Conservation (phyloP, 2,797 vertebrate genomes). For the Gila robusta region DNA sequence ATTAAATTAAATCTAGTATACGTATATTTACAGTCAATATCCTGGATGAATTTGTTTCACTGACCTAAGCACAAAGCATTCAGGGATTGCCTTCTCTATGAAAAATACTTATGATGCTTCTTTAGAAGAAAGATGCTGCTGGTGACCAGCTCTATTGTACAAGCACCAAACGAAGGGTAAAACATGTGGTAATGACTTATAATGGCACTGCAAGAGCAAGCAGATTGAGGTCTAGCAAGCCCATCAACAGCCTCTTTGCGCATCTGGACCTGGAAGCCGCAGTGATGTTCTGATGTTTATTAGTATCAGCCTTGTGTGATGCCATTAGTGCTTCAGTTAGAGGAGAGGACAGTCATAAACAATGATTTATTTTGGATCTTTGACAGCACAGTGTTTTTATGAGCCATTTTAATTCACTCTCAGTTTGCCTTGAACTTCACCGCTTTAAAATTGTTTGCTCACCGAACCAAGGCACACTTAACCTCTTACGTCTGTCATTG, state of each 20-base stretch:
- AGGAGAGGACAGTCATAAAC: slow-evolving; percentile 11
- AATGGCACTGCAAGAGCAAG: slow-evolving; percentile 4
- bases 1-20: neutral
- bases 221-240: neutral
- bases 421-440: slow-evolving; percentile 22
- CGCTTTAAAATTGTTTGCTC: slow-evolving; percentile 33
- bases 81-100: no score
- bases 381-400: slow-evolving; percentile 25
- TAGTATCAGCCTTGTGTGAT: neutral
- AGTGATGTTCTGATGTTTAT: neutral
- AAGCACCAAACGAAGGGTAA: neutral
- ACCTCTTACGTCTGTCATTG: slow-evolving; percentile 31
- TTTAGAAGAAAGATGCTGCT: neutral
- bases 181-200: neutral
- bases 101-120: neutral
- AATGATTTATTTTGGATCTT: neutral
- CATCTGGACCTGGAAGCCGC: neutral
- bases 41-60: neutral
- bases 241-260: neutral
- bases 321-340: neutral
- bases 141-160: neutral
- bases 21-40: no score
- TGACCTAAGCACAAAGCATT: neutral
- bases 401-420: neutral
- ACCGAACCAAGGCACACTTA: neutral